These are phyloP conservation scores for Eurystomus glaucurus DNA, from an alignment of 2,797 vertebrate species.

Conservation along the genomic window DNA sequence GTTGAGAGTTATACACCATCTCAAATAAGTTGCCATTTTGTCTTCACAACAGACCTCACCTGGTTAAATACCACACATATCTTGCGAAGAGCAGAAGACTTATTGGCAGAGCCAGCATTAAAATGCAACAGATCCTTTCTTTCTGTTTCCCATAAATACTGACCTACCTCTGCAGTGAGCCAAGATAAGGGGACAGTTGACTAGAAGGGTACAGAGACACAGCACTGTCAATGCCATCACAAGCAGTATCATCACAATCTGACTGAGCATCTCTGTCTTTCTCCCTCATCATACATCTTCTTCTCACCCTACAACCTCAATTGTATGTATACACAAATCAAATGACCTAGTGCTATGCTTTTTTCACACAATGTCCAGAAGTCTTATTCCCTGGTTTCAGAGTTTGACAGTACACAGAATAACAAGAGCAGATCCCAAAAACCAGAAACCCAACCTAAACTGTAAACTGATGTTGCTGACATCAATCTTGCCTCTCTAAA, in stretches of 20 bases:
- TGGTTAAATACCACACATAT: not conserved
- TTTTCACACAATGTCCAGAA: not conserved
- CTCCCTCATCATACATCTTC: not conserved
- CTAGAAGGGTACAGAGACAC: not conserved
- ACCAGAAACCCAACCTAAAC: not conserved
- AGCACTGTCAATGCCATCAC: not conserved
- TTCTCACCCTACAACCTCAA: not conserved
- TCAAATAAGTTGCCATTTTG: not conserved
- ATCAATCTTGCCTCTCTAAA: not conserved
- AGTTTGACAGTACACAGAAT: not conserved
- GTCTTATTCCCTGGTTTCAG: not conserved
- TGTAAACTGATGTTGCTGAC: not conserved
- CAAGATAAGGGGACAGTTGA: not conserved
- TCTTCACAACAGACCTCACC: not conserved
- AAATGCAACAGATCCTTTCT: not conserved
- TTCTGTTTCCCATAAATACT: not conserved
- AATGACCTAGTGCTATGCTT: not conserved
- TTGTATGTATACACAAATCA: not conserved
- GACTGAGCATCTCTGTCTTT: not conserved
- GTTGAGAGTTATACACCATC: not conserved
- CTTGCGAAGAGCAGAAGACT: not conserved
- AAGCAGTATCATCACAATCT: not conserved
- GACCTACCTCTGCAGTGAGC: not conserved
- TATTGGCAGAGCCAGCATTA: not conserved
- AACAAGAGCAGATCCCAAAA: fast-evolving